Conservation (phyloP, 1,140 invertebrate species). For the Drosophila miranda region DNA sequence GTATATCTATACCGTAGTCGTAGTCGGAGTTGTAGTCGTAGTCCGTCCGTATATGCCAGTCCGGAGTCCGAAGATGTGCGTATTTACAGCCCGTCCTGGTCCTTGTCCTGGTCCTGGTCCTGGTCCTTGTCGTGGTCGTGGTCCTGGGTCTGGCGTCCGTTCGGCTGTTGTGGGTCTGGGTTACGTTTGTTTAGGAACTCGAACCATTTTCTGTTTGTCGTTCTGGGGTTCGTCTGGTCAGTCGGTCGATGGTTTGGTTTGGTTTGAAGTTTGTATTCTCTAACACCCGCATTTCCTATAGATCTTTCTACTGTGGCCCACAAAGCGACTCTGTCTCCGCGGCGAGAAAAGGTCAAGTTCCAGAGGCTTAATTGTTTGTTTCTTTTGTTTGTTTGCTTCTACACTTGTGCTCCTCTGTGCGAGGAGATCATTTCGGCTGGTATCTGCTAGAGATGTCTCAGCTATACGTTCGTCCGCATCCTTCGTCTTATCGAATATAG, state of each 20-base stretch:
- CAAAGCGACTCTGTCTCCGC: constrained; percentile 9
- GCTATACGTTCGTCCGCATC: constrained; percentile 2
- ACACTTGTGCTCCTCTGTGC: too few relatives aligned
- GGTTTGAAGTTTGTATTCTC: not conserved
- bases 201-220: constrained; percentile 69
- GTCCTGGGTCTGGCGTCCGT: constrained; percentile 9
- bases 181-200: constrained; percentile 74
- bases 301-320: not conserved
- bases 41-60: constrained; percentile 42
- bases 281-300: too few relatives aligned
- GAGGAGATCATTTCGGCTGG: not conserved
- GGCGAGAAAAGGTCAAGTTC: too few relatives aligned
- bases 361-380: too few relatives aligned
- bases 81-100: constrained; percentile 67
- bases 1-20: not conserved
- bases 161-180: constrained; percentile 36
- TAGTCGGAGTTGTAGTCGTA: constrained; percentile 2
- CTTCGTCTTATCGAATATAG: constrained; percentile 18
- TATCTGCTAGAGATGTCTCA: not conserved
- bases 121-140: not conserved
- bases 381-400: too few relatives aligned
- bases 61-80: constrained; percentile 52
- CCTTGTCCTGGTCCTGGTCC: constrained; percentile 1
- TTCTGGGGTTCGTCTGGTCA: constrained; percentile 41
- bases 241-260: constrained; percentile 31